Percentiles rank a stretch among this genome's conserved stretches.
Conservation (phyloP, 2,888 invertebrate genomes). For the Volucella zonaria region DNA sequence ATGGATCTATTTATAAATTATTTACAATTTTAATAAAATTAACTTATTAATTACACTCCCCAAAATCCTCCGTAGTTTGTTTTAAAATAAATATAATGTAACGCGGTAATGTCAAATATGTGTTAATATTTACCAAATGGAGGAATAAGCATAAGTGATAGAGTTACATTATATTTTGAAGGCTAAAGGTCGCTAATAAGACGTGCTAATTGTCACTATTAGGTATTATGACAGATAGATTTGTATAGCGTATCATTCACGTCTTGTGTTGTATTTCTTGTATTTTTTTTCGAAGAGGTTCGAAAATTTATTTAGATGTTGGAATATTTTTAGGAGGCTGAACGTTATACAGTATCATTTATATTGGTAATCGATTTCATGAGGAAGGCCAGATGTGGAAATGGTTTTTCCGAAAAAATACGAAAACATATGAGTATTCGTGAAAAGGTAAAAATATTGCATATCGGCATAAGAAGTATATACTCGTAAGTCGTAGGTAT, state of each 20-base stretch:
- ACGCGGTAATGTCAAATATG: conserved; percentile 7
- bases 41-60: neutral
- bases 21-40: too few species aligned
- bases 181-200: conserved; percentile 46
- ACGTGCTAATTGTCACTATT: conserved; percentile 33
- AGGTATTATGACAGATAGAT: conserved; percentile 18
- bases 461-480: too few species aligned
- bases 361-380: neutral
- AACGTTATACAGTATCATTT: neutral
- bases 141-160: neutral
- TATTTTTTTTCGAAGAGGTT: neutral
- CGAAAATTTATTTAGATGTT: conserved; percentile 1
- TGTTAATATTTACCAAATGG: conserved; percentile 45
- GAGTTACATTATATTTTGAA: conserved; percentile 29
- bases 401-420: neutral
- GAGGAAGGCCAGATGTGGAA: neutral
- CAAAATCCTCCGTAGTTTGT: neutral
- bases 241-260: conserved; percentile 2
- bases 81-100: neutral
- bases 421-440: neutral
- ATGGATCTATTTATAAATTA: too few species aligned
- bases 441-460: too few species aligned
- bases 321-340: neutral
- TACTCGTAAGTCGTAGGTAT: too few species aligned
- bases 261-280: neutral